These are phyloP conservation scores for Neoascia interrupta DNA, from an alignment of 2,888 invertebrate species.

Conservation along the genomic window DNA sequence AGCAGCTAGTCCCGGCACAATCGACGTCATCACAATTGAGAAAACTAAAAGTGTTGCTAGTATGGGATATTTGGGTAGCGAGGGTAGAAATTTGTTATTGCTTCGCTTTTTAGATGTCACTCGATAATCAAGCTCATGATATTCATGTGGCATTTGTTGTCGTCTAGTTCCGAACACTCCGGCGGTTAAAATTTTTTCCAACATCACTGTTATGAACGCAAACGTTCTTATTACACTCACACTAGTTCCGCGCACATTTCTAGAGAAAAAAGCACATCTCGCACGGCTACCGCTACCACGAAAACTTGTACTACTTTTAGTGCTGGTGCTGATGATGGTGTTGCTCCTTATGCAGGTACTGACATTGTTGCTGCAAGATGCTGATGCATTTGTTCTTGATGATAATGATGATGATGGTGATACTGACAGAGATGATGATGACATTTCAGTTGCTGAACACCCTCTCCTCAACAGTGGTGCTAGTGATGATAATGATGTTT, in stretches of 20 bases:
- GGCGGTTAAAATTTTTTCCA: conserved; percentile 50
- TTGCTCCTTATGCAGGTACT: conserved; percentile 16
- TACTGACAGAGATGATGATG: conserved; percentile 5
- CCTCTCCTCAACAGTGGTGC: background rate
- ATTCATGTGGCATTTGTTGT: conserved; percentile 19
- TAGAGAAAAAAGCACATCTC: conserved; percentile 4
- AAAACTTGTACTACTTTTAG: conserved; percentile 38
- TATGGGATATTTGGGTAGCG: conserved; percentile 46
- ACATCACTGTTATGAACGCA: conserved; percentile 31
- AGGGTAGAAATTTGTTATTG: conserved; percentile 25
- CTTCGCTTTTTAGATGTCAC: conserved; percentile 29
- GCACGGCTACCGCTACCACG: conserved; percentile 41
- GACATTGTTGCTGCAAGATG: conserved; percentile 29
- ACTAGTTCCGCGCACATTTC: conserved; percentile 10
- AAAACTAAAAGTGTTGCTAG: conserved; percentile 39
- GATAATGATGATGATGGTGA: conserved; percentile 14
- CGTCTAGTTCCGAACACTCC: conserved; percentile 49
- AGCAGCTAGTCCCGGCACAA: conserved; percentile 26
- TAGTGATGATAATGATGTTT: background rate
- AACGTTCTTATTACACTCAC: conserved; percentile 56
- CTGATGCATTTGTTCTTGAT: conserved; percentile 47
- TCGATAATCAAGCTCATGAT: conserved; percentile 35
- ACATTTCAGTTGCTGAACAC: conserved; percentile 15
- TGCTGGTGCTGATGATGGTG: background rate
- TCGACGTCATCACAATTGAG: conserved; percentile 35